phyloP scores from a whole-genome alignment of 2,888 invertebrate genomes.

The Leptopilina drosophilae region DNA sequence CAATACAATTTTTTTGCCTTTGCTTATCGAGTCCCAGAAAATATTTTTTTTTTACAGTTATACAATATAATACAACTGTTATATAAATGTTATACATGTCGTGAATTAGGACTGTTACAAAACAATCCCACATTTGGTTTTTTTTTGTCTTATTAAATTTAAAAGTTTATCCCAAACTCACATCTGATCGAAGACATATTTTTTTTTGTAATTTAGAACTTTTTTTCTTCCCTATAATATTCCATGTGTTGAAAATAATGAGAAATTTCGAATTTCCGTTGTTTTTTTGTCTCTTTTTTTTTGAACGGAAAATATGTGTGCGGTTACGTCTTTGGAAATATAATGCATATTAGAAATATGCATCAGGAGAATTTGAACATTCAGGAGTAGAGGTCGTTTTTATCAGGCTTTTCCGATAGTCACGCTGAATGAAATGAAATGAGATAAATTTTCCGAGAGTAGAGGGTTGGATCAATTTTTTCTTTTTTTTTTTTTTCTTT shows the following conservation, averaged over 20 bases:
- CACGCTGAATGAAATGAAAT: constrained; percentile 22
- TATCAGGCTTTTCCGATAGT: constrained; percentile 15
- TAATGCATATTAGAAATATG: too few relatives aligned
- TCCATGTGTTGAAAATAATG: background rate
- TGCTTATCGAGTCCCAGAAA: background rate
- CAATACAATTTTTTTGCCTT: background rate
- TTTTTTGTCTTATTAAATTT: too few relatives aligned
- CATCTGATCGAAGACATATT: constrained; percentile 19
- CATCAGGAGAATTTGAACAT: constrained; percentile 7
- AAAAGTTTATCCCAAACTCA: background rate
- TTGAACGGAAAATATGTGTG: background rate
- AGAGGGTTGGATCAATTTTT: background rate
- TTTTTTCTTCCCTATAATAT: background rate
- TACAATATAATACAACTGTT: constrained; percentile 38
- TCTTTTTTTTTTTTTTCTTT: background rate
- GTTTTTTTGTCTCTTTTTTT: background rate
- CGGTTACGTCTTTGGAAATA: constrained; percentile 24
- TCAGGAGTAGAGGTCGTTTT: background rate
- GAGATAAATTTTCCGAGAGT: background rate
- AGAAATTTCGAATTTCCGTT: constrained; percentile 1
- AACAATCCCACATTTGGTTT: constrained; percentile 1
- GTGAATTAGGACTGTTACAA: constrained; percentile 18
- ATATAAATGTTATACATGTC: constrained; percentile 13
- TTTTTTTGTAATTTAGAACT: background rate
- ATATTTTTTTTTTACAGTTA: constrained; percentile 11